Conservation (phyloP, 37 sponge, comb jelly and placozoan genomes). For the Eunapius fragilis region DNA sequence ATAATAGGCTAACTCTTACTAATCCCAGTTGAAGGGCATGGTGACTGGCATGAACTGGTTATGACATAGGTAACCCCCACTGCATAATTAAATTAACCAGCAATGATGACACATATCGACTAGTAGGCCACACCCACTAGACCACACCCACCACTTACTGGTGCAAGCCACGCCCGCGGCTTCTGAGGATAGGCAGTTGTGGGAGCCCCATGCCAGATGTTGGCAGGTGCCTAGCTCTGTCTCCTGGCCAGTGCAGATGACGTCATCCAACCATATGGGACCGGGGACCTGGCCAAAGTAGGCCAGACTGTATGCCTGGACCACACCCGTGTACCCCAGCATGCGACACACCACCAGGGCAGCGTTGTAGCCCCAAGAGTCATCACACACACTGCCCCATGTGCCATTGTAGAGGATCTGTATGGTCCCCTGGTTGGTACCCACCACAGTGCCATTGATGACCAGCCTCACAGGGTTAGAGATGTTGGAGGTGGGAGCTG, state of each 20-base stretch:
- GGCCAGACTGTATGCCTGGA: not conserved
- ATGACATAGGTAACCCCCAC: too few species aligned
- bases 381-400: conserved; percentile 57
- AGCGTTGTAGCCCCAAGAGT: conserved; percentile 30
- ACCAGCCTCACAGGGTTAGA: conserved; percentile 16
- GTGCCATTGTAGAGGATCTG: conserved; percentile 35
- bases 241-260: conserved; percentile 38
- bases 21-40: too few species aligned
- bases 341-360: conserved; percentile 46
- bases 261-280: conserved; percentile 51
- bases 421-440: conserved; percentile 39
- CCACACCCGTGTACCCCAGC: conserved; percentile 35
- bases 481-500: not conserved
- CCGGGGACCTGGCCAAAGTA: not conserved
- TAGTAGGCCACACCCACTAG: too few species aligned
- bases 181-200: conserved; percentile 60
- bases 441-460: not conserved
- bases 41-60: too few species aligned
- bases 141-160: conserved; percentile 32
- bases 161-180: conserved; percentile 72
- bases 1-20: too few species aligned
- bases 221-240: conserved; percentile 31
- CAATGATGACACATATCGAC: too few species aligned
- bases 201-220: not conserved
- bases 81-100: conserved; percentile 51